phyloP scores from a whole-genome alignment of 2,797 vertebrate species.

The Sebastes elongatus region DNA sequence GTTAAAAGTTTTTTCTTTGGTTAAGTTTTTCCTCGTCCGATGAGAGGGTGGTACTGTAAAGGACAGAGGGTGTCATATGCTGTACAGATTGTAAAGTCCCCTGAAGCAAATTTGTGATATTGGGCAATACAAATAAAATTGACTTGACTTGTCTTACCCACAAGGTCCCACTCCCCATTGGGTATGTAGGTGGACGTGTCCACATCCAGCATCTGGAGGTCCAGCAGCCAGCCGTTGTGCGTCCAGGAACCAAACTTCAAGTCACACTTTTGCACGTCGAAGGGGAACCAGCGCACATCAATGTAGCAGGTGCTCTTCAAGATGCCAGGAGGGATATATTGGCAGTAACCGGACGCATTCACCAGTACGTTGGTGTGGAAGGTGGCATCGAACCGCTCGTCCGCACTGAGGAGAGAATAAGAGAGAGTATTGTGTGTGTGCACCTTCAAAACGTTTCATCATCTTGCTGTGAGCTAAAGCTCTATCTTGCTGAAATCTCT shows the following conservation, averaged over 20 bases:
- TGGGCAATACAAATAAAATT: no score
- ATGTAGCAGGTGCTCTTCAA: conserved; percentile 92
- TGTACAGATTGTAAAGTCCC: no score
- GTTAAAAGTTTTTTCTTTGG: no score
- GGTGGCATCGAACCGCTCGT: conserved; percentile 92
- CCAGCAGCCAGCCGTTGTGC: conserved; percentile 91
- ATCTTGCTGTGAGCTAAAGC: not conserved
- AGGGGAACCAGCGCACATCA: conserved; percentile 94
- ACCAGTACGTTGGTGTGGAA: conserved; percentile 95
- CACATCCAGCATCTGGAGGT: conserved; percentile 92
- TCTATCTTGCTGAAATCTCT: not conserved
- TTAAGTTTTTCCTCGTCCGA: no score
- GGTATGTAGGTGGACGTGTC: conserved; percentile 92
- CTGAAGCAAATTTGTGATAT: no score
- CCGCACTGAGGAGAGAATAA: conserved; percentile 79
- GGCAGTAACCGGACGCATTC: conserved; percentile 89
- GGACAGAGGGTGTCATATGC: no score
- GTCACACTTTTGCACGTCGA: conserved; percentile 91
- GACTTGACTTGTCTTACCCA: conserved; percentile 80
- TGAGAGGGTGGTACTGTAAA: no score
- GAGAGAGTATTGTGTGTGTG: not conserved
- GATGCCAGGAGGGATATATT: conserved; percentile 92
- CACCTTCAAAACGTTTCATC: not conserved
- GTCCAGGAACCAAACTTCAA: conserved; percentile 95
- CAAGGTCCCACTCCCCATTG: conserved; percentile 94